Evolutionary conservation across 1,140 invertebrate genomes (phyloP).

Genomic region (Dryas iulia): DNA sequence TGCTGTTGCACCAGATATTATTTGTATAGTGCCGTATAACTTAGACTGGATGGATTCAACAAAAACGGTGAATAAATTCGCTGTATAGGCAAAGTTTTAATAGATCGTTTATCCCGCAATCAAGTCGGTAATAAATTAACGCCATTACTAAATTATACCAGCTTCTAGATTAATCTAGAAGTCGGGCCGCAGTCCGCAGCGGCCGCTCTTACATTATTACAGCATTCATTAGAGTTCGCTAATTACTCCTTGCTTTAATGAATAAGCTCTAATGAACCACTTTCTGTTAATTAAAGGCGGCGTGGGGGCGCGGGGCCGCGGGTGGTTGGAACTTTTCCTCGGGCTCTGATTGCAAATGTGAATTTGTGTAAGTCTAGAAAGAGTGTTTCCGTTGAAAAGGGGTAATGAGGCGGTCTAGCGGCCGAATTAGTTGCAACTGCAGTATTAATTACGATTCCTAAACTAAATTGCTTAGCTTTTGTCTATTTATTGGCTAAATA

Average conservation of each 20-base stretch:
- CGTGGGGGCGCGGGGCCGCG: slow-evolving; percentile 52
- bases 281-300: slow-evolving; percentile 92
- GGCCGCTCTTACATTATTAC: slow-evolving; percentile 82
- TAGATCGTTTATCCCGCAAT: slow-evolving; percentile 68
- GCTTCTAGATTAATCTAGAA: slow-evolving; percentile 79
- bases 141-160: slow-evolving; percentile 78
- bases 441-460: slow-evolving; percentile 44
- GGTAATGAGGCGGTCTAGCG: slow-evolving; percentile 74
- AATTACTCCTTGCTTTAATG: slow-evolving; percentile 93
- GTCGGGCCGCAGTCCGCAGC: slow-evolving; percentile 72
- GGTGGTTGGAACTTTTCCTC: slow-evolving; percentile 70
- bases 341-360: slow-evolving; percentile 79
- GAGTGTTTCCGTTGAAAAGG: slow-evolving; percentile 75
- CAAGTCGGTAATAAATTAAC: slow-evolving; percentile 73
- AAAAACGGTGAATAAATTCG: slow-evolving; percentile 29
- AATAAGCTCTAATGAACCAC: slow-evolving; percentile 93
- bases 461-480: slow-evolving; percentile 17
- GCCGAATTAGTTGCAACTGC: slow-evolving; percentile 71
- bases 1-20: neutral
- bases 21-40: slow-evolving; percentile 6
- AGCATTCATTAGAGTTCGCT: slow-evolving; percentile 90
- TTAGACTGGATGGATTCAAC: slow-evolving; percentile 1
- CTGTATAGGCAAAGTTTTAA: slow-evolving; percentile 46
- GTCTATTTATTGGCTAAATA: neutral
- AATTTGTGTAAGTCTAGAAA: slow-evolving; percentile 79